A percentile compares a stretch with the other conserved stretches of the same genome.
Evolutionary conservation across 2,888 invertebrate genomes (phyloP).

Genomic region (Metopia argyrocephala): DNA sequence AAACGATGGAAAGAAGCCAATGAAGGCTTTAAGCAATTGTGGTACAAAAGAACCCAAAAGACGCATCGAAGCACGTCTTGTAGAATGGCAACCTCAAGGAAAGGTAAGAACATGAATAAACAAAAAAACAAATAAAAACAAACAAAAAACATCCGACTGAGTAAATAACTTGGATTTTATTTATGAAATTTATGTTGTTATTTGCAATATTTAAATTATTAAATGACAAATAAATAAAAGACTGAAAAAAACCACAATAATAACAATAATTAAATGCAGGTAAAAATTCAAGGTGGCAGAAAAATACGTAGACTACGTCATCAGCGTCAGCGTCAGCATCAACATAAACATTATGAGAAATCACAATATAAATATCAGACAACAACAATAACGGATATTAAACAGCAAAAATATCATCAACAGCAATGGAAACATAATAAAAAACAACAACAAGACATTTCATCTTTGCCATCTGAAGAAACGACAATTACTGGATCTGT

Average conservation of each 20-base stretch:
- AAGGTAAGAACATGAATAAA: slow-evolving; percentile 70
- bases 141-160: too few species aligned
- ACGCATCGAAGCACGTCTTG: slow-evolving; percentile 80
- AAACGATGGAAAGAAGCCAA: slow-evolving; percentile 77
- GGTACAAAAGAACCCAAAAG: slow-evolving; percentile 81
- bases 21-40: slow-evolving; percentile 78
- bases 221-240: slow-evolving; percentile 33
- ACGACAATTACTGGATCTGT: slow-evolving; percentile 37
- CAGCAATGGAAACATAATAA: slow-evolving; percentile 13
- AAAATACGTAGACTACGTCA: slow-evolving; percentile 75
- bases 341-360: slow-evolving; percentile 38
- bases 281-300: slow-evolving; percentile 78
- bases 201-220: slow-evolving; percentile 22
- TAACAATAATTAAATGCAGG: slow-evolving; percentile 67
- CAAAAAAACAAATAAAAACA: too few species aligned
- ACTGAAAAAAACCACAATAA: background rate
- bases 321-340: slow-evolving; percentile 72
- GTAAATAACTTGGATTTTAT: background rate
- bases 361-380: slow-evolving; percentile 67
- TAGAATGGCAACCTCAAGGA: slow-evolving; percentile 82
- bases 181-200: slow-evolving; percentile 12
- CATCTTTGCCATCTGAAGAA: slow-evolving; percentile 42
- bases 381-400: slow-evolving; percentile 55
- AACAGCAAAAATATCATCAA: slow-evolving; percentile 54
- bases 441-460: slow-evolving; percentile 63